A percentile compares a stretch with the other conserved stretches of the same genome.
Evolutionary conservation across 2,113 vertebrate genomes (phyloP).

Genomic region (Alouatta palliata): DNA sequence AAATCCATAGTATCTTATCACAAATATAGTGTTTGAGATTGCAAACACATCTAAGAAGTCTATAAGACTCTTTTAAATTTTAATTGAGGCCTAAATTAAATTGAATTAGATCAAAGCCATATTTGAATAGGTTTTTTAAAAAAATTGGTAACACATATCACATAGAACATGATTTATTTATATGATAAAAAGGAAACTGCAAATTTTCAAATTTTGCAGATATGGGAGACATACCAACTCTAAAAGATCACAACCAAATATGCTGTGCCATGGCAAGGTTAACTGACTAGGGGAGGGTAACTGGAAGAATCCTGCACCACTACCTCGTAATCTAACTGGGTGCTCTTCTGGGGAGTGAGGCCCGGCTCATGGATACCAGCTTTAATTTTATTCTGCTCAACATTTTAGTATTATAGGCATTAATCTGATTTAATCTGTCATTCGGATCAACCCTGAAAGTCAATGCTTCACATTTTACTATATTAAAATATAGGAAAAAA

Average conservation of each 20-base stretch:
- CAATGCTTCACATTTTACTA: background rate
- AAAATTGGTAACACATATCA: background rate
- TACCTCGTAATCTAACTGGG: background rate
- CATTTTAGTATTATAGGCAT: background rate
- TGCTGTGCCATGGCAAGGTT: background rate
- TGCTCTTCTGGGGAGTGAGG: background rate
- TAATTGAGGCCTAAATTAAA: background rate
- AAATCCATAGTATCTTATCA: background rate
- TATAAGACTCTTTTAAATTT: background rate
- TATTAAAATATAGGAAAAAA: background rate
- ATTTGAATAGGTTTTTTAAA: background rate
- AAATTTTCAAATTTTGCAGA: background rate
- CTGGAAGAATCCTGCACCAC: fast-evolving
- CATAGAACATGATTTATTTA: background rate
- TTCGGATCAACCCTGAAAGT: background rate
- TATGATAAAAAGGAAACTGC: background rate
- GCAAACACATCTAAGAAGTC: background rate
- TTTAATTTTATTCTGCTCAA: background rate
- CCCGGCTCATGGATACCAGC: background rate
- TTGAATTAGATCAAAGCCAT: background rate
- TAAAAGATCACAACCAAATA: background rate
- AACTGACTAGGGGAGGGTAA: background rate
- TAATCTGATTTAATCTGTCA: background rate
- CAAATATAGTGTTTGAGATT: background rate
- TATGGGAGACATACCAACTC: background rate